Conservation (phyloP, 2,797 vertebrate species). For the Microctenopoma steveboyesi region DNA sequence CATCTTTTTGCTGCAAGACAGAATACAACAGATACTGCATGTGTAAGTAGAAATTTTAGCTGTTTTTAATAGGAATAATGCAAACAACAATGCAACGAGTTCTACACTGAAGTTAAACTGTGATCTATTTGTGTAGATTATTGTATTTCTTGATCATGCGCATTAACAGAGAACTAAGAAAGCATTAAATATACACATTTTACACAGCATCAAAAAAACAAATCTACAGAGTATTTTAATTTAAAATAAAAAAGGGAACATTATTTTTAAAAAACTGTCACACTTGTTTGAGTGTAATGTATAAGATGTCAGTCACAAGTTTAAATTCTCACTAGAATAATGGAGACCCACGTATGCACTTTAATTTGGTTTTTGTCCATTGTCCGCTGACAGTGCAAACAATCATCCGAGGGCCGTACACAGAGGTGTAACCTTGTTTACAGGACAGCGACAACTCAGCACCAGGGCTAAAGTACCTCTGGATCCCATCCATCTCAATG, state of each 20-base stretch:
- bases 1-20: slow-evolving; percentile 83
- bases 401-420: slow-evolving; percentile 72
- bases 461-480: slow-evolving; percentile 78
- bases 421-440: slow-evolving; percentile 73
- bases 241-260: no score
- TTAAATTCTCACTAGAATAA: slow-evolving; percentile 14
- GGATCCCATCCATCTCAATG: slow-evolving; percentile 60
- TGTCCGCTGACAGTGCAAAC: slow-evolving; percentile 72
- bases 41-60: neutral
- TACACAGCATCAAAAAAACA: no score
- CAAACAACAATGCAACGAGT: neutral
- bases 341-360: slow-evolving; percentile 84
- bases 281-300: neutral
- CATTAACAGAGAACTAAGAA: no score
- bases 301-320: neutral
- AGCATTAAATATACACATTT: no score
- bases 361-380: slow-evolving; percentile 82
- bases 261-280: neutral
- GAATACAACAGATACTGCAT: neutral
- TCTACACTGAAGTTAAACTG: neutral
- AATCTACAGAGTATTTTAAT: neutral
- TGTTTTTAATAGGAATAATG: neutral
- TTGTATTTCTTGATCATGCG: no score
- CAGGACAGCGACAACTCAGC: slow-evolving; percentile 77
- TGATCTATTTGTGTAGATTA: neutral